phyloP scores from a whole-genome alignment of 64 coral and sea anemone genomes.

The Pachyseris speciosa region DNA sequence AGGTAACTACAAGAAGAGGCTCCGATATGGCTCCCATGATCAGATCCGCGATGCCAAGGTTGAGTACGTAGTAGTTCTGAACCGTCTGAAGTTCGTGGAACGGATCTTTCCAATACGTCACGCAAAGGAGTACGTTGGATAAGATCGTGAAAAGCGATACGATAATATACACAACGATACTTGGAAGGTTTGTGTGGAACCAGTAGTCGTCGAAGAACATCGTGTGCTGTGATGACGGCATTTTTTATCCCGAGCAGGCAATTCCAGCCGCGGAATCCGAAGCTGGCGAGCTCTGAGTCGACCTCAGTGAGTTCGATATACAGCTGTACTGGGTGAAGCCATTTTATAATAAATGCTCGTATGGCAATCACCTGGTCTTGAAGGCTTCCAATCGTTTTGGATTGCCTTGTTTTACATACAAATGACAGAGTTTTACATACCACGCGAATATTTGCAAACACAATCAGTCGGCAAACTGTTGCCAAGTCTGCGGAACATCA shows the following conservation, averaged over 20 bases:
- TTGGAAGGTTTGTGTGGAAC: slow-evolving; percentile 24
- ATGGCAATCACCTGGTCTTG: no score
- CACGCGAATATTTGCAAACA: no score
- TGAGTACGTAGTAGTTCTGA: slow-evolving; percentile 53
- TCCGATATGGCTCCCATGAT: slow-evolving; percentile 61
- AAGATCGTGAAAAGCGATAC: slow-evolving; percentile 27
- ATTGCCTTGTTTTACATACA: no score
- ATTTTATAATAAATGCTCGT: no score
- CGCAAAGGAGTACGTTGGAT: slow-evolving; percentile 2
- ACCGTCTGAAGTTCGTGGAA: slow-evolving; percentile 13
- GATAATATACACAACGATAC: slow-evolving; percentile 14
- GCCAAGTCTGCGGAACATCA: no score
- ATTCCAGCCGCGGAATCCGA: no score
- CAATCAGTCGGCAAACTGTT: no score
- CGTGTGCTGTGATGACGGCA: not conserved
- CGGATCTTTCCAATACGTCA: slow-evolving; percentile 51
- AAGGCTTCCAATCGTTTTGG: no score
- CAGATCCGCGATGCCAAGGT: slow-evolving; percentile 51
- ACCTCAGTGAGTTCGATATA: no score
- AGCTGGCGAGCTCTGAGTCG: no score
- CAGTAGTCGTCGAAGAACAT: slow-evolving; percentile 53
- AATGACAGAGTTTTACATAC: no score
- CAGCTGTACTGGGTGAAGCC: no score
- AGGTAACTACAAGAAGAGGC: slow-evolving; percentile 28
- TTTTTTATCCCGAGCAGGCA: not conserved